phyloP scores from a whole-genome alignment of 1,140 invertebrate genomes.

The Megalonaias nervosa region DNA sequence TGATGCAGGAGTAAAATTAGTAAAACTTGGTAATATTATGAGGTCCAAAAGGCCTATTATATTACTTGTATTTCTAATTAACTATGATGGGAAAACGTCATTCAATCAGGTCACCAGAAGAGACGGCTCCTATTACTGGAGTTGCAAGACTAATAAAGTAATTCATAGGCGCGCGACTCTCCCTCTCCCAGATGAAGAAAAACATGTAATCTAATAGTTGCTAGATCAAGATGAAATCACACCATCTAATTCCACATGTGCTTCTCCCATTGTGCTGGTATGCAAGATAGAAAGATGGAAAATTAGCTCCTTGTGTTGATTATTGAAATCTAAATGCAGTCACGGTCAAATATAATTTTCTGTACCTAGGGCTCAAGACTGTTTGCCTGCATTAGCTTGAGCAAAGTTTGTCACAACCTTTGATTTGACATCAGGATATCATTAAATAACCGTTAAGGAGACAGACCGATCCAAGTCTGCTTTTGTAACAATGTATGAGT shows the following conservation, averaged over 20 bases:
- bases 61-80: too few species aligned
- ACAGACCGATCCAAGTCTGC: constrained; percentile 65
- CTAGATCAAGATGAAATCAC: too few species aligned
- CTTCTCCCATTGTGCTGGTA: constrained; percentile 3
- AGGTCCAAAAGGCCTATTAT: too few species aligned
- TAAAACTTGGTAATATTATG: too few species aligned
- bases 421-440: constrained; percentile 65
- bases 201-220: too few species aligned
- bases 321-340: constrained; percentile 71
- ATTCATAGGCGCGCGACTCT: too few species aligned
- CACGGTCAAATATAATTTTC: constrained; percentile 72
- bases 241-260: constrained; percentile 3
- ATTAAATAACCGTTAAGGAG: constrained; percentile 66
- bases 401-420: constrained; percentile 70
- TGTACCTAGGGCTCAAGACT: constrained; percentile 73
- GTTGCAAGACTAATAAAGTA: too few species aligned
- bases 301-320: constrained; percentile 54
- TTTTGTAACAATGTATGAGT: constrained; percentile 35
- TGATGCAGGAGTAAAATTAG: too few species aligned
- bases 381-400: constrained; percentile 64
- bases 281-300: constrained; percentile 8
- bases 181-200: too few species aligned
- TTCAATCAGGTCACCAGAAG: too few species aligned
- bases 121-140: too few species aligned
- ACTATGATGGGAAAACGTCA: too few species aligned